These are phyloP conservation scores for Nesometra sesokonis DNA, from an alignment of 35 echinoderm and acorn worm species.

Conservation along the genomic window DNA sequence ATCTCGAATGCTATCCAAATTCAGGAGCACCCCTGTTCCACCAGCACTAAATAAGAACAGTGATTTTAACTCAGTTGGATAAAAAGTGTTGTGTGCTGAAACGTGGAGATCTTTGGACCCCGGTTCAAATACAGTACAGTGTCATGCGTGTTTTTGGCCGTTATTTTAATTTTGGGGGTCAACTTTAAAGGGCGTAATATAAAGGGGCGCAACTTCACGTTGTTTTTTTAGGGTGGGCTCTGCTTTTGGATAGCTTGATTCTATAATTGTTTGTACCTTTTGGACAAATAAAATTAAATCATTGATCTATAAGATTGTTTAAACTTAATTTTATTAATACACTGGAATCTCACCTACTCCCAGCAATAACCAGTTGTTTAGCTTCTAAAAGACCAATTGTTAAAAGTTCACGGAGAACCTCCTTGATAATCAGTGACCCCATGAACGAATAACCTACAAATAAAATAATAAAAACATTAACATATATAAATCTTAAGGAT, in stretches of 20 bases:
- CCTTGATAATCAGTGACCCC: conserved; percentile 71
- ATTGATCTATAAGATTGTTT: too few relatives aligned
- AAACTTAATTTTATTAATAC: too few relatives aligned
- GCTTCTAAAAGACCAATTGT: conserved; percentile 51
- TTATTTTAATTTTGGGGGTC: too few relatives aligned
- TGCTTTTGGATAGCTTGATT: too few relatives aligned
- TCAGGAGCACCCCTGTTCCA: conserved; percentile 75
- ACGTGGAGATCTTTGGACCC: neutral
- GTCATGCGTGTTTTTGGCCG: too few relatives aligned
- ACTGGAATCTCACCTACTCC: conserved; percentile 88
- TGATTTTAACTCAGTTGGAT: neutral
- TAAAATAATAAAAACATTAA: conserved; percentile 1
- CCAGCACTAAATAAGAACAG: conserved; percentile 48
- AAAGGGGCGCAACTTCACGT: too few relatives aligned
- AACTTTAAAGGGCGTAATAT: too few relatives aligned
- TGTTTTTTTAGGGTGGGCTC: too few relatives aligned
- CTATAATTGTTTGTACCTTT: too few relatives aligned
- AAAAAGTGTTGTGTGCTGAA: neutral
- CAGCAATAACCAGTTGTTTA: conserved; percentile 72
- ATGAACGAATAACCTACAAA: conserved; percentile 72
- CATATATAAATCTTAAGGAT: too few relatives aligned
- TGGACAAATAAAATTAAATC: too few relatives aligned
- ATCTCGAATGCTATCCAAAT: conserved; percentile 54
- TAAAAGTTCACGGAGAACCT: conserved; percentile 64
- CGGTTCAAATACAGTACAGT: neutral